Base-by-base conservation (phyloP, 2,113 vertebrate genomes). In the Toxotes chatareus region DNA sequence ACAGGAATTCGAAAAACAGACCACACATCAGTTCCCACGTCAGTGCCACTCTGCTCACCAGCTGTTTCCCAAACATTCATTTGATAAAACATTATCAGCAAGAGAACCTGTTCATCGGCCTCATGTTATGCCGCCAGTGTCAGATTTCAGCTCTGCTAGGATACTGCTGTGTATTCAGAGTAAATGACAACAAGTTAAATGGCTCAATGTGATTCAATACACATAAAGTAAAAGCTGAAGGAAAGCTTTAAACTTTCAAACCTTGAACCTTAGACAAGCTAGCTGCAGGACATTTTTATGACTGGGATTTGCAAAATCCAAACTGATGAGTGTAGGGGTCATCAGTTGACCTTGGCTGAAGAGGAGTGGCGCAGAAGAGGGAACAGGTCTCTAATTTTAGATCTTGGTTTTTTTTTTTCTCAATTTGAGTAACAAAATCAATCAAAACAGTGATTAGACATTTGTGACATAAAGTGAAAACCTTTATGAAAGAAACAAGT, bases 71-170 rank as follows among this genome's bases (percentile, higher is more conserved):
- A 23, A 40, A 44, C 36, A 34, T 36, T 13, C 1, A 19, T 55
- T 34, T 10, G 16, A 51, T 6, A 10, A 73, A 64, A 56, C 3
- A 1, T 7, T 38, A 16, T 34, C 19, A 51, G 68, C 53, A 75
- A 63, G 65, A 57, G 49, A 47, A 77, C 80, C 84, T 61, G 86
- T 92, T 87, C 47, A 21, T 77, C 51, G 0, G 76, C 69, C 55
- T 83, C 19, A 4, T 32, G 51, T 38, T 7, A 60, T 23, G 68
- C 9, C 0, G 1, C 0, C 5, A 80, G 88, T 69, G 68, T 93
- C 92, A 86, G 34, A 79, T 92, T 92, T 82, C 88, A 77, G 51
- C 51, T 75, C 16, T 57, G 60, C 60, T 5, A 5, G 40, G 53
- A 74, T 0, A 9, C 44, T 23, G 69, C 38, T 34, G 10, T 66